Evolutionary conservation across 2,888 invertebrate genomes (phyloP), one percentile per base, ranked within the genome.

Genomic region (Nomada ferruginata): DNA sequence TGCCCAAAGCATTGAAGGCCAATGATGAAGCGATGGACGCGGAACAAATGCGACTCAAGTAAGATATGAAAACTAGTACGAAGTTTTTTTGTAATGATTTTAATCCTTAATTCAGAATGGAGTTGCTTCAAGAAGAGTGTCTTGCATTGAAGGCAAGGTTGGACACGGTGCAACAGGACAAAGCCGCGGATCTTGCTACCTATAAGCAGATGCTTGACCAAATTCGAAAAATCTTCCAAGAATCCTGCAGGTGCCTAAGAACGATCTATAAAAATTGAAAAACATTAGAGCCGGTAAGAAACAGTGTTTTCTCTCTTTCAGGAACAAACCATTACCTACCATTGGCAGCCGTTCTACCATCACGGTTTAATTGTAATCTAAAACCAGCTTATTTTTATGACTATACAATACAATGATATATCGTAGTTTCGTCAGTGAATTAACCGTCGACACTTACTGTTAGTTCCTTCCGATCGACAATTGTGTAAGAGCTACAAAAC

Each of bases 101-200:
- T n/a, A 50, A 2, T 44, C 18, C n/a, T 1, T 11, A 2, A 4
- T 7, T 1, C 13, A 94, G 95, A 89, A 91, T 96, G 72, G 96
- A 96, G 90, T 92, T 96, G 73, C 94, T 96, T 0, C 95, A 96
- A 88, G 96, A 96, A 92, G 96, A 96, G 87, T 94, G 96, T 59
- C 95, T 96, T 90, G 95, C 96, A 23, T 93, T 96, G 91, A 95
- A 95, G 90, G 95, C 95, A 59, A 95, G 95, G 90, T 91, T 96
- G 55, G 95, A 95, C 89, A 95, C 96, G 91, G 94, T 96, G 50
- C 95, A 95, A 86, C 95, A 95, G 83, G 96, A 96, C 89, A 95
- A 96, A 89, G 94, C 94, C 72, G 94, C 95, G 26, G 96, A 96
- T 93, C 94, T 94, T 57, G 92, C 93, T 57, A 93, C 94, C 91